Conservation (phyloP, 2,888 invertebrate genomes). For the Chesias legatella region DNA sequence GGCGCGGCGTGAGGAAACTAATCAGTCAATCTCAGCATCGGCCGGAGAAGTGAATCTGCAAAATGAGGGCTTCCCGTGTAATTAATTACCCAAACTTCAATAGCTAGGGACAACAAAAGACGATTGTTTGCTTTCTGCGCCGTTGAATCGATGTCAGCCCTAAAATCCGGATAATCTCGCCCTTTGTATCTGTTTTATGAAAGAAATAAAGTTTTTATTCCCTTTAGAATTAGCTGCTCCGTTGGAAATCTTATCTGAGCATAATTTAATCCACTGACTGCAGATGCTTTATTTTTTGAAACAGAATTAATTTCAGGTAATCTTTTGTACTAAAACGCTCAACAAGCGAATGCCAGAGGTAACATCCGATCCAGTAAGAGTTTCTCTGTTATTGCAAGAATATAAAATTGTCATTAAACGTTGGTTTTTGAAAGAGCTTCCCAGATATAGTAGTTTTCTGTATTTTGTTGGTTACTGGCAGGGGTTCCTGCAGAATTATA, state of each 20-base stretch:
- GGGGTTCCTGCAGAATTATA: slow-evolving; percentile 12
- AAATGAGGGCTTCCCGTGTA: slow-evolving; percentile 62
- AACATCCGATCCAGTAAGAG: neutral
- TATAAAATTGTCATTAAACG: slow-evolving; percentile 1
- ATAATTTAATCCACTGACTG: slow-evolving; percentile 28
- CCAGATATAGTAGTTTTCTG: slow-evolving; percentile 9
- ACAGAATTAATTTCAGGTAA: slow-evolving; percentile 15
- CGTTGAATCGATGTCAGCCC: slow-evolving; percentile 67
- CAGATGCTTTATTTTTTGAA: slow-evolving; percentile 24
- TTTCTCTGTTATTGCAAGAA: slow-evolving; percentile 3
- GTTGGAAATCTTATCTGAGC: slow-evolving; percentile 29
- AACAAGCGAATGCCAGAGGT: slow-evolving; percentile 1
- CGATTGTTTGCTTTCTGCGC: slow-evolving; percentile 72
- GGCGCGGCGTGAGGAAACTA: slow-evolving; percentile 40
- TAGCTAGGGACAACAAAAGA: slow-evolving; percentile 68
- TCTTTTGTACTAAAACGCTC: neutral
- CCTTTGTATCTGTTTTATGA: slow-evolving; percentile 69
- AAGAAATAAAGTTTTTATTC: slow-evolving; percentile 72
- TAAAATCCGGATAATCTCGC: slow-evolving; percentile 71
- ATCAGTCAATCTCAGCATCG: slow-evolving; percentile 57
- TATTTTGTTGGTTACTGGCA: slow-evolving; percentile 12
- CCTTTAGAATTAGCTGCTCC: slow-evolving; percentile 52
- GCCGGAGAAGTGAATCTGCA: slow-evolving; percentile 62
- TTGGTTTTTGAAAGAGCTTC: slow-evolving; percentile 5
- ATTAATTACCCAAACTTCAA: slow-evolving; percentile 74